A percentile compares a stretch with the other conserved stretches of the same genome.
Evolutionary conservation across 2,888 invertebrate species (phyloP).

Genomic region (Lithophane ornitopus): DNA sequence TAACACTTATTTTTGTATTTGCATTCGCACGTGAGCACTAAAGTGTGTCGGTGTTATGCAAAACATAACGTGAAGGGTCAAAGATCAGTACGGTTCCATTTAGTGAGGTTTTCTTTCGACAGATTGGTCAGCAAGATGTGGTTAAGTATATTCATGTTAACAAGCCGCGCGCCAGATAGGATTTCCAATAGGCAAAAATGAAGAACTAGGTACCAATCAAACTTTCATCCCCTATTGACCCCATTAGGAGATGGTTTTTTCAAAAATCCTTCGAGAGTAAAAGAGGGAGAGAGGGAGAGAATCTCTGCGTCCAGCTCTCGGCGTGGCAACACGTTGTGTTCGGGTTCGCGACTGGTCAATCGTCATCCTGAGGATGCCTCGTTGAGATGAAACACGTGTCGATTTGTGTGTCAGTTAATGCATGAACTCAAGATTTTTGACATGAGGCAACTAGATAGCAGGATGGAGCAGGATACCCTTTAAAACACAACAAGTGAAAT

Average conservation of each 20-base stretch:
- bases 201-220: not conserved
- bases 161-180: not conserved
- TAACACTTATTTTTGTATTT: not conserved
- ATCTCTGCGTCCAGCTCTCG: too few species aligned
- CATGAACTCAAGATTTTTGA: not conserved
- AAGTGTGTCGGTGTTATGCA: conserved; percentile 21
- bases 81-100: conserved; percentile 28
- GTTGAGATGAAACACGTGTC: too few species aligned
- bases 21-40: not conserved
- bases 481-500: not conserved
- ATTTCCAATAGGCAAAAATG: not conserved
- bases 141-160: not conserved
- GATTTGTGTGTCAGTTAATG: not conserved
- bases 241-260: not conserved
- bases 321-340: too few species aligned
- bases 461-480: too few species aligned
- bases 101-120: not conserved
- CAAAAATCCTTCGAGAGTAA: not conserved
- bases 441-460: not conserved
- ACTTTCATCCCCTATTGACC: not conserved
- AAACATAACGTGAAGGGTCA: conserved; percentile 27
- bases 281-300: too few species aligned
- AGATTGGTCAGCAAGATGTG: conserved; percentile 18
- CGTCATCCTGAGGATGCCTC: too few species aligned
- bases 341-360: too few species aligned